A percentile compares a stretch with the other conserved stretches of the same genome.
Conservation (phyloP, 2,113 vertebrate genomes). For the Arizona elegans region DNA sequence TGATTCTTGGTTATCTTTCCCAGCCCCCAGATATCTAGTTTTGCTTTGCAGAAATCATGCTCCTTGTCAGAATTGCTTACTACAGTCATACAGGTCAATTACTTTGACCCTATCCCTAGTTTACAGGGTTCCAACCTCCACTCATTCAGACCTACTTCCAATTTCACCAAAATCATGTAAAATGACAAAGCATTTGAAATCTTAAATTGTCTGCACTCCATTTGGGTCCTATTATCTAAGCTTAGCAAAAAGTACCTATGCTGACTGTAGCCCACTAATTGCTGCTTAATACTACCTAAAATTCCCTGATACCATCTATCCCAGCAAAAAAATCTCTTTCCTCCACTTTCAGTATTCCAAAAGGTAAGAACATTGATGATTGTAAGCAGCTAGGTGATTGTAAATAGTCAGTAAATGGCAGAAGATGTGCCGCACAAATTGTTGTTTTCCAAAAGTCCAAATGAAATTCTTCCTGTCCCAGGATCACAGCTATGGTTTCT, state of each 20-base stretch:
- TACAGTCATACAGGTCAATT: not conserved
- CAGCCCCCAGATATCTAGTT: not conserved
- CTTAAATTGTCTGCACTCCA: not conserved
- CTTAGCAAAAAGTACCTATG: not conserved
- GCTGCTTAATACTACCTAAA: not conserved
- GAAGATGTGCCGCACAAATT: not conserved
- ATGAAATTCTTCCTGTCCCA: not conserved
- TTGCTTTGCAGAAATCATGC: not conserved
- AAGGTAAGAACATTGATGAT: not conserved
- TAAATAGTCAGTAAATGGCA: not conserved
- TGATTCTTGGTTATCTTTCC: not conserved
- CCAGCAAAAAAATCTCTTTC: not conserved
- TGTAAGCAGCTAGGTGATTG: not conserved
- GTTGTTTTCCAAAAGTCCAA: not conserved
- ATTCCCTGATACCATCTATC: not conserved
- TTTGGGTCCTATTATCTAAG: not conserved
- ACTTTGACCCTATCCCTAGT: not conserved
- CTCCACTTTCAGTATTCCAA: not conserved
- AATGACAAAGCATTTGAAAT: not conserved
- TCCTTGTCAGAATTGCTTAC: not conserved
- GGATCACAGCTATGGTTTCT: not conserved
- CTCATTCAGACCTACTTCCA: not conserved
- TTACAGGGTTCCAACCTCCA: not conserved
- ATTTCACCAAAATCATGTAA: not conserved
- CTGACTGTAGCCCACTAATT: not conserved